Percentiles rank a stretch among this genome's conserved stretches.
phyloP scores from a whole-genome alignment of 2,113 vertebrate genomes.

The Saimiri boliviensis region DNA sequence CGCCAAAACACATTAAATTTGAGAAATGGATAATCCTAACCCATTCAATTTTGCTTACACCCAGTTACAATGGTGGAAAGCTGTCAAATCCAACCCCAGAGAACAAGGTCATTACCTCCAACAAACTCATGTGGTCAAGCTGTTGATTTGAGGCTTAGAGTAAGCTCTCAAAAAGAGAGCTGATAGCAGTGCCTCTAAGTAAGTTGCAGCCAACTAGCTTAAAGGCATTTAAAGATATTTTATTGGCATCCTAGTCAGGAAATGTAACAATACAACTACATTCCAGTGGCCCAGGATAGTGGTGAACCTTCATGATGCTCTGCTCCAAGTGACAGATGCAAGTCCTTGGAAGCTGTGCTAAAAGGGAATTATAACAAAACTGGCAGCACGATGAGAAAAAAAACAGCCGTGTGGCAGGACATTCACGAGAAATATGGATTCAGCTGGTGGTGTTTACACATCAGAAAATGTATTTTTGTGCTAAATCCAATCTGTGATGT shows the following conservation, averaged over 20 bases:
- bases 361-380: constrained; percentile 20
- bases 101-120: background rate
- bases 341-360: constrained; percentile 29
- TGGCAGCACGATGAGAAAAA: constrained; percentile 1
- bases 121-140: background rate
- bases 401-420: background rate
- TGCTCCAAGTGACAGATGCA: constrained; percentile 61
- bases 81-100: background rate
- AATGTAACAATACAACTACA: background rate
- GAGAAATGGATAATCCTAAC: background rate
- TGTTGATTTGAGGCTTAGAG: background rate
- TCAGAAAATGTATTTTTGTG: constrained; percentile 47
- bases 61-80: background rate
- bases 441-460: constrained; percentile 49
- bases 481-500: constrained; percentile 63
- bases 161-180: background rate
- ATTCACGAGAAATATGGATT: constrained; percentile 50
- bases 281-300: background rate
- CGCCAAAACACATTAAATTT: background rate
- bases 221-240: background rate
- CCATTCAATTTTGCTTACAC: background rate
- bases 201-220: background rate
- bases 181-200: background rate
- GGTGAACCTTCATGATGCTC: background rate
- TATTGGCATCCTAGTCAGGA: background rate